Conservation (phyloP, 2,888 invertebrate genomes). For the Cantharis flavilabris region DNA sequence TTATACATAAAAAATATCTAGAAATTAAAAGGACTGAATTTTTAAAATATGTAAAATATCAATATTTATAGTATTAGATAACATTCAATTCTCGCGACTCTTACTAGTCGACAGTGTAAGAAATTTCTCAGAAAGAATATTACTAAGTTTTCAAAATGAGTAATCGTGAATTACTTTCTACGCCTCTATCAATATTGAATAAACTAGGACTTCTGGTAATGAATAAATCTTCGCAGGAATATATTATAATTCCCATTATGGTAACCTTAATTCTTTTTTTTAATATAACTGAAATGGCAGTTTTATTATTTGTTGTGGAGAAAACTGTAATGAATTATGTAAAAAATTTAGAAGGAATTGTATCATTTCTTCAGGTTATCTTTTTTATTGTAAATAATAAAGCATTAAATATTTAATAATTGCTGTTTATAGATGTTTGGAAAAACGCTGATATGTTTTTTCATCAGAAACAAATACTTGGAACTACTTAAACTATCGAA, state of each 20-base stretch:
- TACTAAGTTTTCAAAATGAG: neutral
- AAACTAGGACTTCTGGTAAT: neutral
- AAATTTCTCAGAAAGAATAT: neutral
- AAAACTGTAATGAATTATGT: neutral
- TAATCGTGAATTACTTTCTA: neutral
- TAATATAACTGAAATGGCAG: neutral
- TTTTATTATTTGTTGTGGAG: neutral
- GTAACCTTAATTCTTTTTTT: neutral
- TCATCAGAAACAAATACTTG: too few species aligned
- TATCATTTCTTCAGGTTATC: neutral
- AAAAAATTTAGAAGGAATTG: neutral
- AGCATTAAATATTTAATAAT: too few species aligned
- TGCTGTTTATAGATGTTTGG: neutral
- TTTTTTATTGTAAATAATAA: neutral
- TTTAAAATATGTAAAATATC: too few species aligned
- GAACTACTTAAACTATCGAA: too few species aligned
- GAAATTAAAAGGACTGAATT: too few species aligned
- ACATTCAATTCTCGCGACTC: too few species aligned
- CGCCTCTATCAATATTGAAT: neutral
- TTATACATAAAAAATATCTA: too few species aligned
- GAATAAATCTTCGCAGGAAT: neutral
- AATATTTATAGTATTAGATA: too few species aligned
- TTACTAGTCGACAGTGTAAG: too few species aligned
- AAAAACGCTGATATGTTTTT: neutral
- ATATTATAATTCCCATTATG: neutral